Evolutionary conservation across 2,888 invertebrate genomes (phyloP).

Genomic region (Tetragonisca angustula): DNA sequence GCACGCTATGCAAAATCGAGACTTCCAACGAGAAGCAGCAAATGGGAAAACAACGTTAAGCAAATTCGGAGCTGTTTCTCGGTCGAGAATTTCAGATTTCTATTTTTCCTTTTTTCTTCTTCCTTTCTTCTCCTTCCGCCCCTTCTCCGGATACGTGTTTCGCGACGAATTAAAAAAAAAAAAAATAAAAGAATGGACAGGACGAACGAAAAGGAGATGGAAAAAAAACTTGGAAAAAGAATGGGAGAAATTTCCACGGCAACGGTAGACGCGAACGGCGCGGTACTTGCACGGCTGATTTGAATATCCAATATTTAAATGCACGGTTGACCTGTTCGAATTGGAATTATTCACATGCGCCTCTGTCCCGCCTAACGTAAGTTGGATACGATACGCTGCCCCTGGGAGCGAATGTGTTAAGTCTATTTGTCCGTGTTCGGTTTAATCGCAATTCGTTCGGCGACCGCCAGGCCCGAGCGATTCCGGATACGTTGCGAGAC

Average conservation of each 20-base stretch:
- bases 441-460: constrained; percentile 45
- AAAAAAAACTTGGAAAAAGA: neutral
- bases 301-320: constrained; percentile 56
- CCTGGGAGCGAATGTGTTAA: constrained; percentile 30
- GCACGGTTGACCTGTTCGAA: constrained; percentile 49
- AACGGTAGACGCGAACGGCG: neutral
- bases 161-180: neutral
- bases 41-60: too few relatives aligned
- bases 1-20: too few relatives aligned
- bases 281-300: constrained; percentile 38
- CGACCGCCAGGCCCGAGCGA: constrained; percentile 1
- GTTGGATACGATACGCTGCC: constrained; percentile 38
- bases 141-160: neutral
- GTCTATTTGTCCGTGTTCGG: constrained; percentile 45
- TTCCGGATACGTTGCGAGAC: constrained; percentile 21
- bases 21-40: neutral
- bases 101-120: neutral
- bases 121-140: too few relatives aligned
- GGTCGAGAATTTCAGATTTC: neutral
- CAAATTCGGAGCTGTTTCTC: neutral
- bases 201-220: neutral
- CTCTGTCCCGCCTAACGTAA: constrained; percentile 36
- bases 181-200: neutral
- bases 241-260: neutral
- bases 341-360: constrained; percentile 48